Base-by-base conservation (phyloP, 37 sponge, comb jelly and placozoan species). In the Amphimedon queenslandica region DNA sequence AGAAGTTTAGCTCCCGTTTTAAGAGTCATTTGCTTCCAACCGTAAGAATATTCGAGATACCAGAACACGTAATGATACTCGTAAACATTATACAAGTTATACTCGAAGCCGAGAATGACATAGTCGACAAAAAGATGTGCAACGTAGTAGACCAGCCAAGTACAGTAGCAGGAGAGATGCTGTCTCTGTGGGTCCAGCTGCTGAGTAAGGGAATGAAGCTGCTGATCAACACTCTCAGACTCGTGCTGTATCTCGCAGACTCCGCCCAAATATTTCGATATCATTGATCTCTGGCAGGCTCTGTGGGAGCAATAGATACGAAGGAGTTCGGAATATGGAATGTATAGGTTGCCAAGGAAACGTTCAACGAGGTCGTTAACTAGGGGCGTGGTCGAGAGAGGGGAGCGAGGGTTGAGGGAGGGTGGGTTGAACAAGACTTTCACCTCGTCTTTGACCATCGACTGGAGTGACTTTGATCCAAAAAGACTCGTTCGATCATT, bases 21-120 rank as follows among this genome's bases (percentile, higher is more conserved):
- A n/a, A 84, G 25, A 11, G 80, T 69, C 4, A 83, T 86, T 21
- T 81, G 73, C 57, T 72, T 77, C 86, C 94, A 93, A 27, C 94
- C 90, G 34, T 84, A 90, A 10, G 90, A 53, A 63, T 92, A 96
- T 72, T 96, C 97, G 68, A 96, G 69, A 79, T 96, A 96, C 91
- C 97, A 96, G 80, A 89, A 87, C 21, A 93, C 79, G 68, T 90
- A 86, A 80, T 96, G 94, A 29, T 70, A 60, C 84, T 96, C 97
- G 55, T 76, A 84, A 2, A 88, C 81, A 27, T 88, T 87, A 81
- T 93, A 96, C 53, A 96, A 82, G 31, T 93, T 73, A 55, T 81
- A 85, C 75, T 93, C 94, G 43, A 90, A 90, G n/a, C 94, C 97
- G 34, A 96, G 78, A 21, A 77, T 51, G 37, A 96, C 30, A 70